Percentiles rank a stretch among this genome's conserved stretches.
Evolutionary conservation across 2,888 invertebrate species (phyloP).

Genomic region (Parapristionchus giblindavisi): DNA sequence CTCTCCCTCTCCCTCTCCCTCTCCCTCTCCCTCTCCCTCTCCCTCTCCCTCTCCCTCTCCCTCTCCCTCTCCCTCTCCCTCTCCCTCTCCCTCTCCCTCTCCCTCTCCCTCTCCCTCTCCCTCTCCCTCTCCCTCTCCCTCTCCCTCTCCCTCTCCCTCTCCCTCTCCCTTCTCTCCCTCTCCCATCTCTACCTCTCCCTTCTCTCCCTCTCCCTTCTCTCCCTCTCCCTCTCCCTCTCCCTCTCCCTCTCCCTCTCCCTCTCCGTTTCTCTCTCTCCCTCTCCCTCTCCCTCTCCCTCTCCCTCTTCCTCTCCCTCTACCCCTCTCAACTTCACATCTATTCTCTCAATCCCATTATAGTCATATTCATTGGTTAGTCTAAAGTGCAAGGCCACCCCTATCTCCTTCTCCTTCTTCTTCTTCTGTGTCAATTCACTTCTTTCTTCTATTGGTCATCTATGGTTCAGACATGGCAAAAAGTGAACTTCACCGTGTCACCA

Average conservation of each 20-base stretch:
- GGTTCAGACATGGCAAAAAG: too few species aligned
- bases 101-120: neutral
- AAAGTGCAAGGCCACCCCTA: too few species aligned
- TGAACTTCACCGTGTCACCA: too few species aligned
- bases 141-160: neutral
- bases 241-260: neutral
- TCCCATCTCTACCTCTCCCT: neutral
- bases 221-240: conserved; percentile 2
- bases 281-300: conserved; percentile 14
- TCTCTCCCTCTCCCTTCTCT: neutral
- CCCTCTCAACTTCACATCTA: neutral
- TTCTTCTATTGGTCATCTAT: too few species aligned
- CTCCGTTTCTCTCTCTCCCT: conserved; percentile 5
- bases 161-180: neutral
- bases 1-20: conserved; percentile 4
- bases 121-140: neutral
- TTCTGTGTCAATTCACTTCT: too few species aligned
- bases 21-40: neutral
- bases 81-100: neutral
- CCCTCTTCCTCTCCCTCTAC: neutral
- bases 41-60: neutral
- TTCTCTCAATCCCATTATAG: too few species aligned
- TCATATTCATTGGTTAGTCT: too few species aligned
- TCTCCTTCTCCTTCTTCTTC: too few species aligned
- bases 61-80: neutral